Conservation (phyloP, 2,888 invertebrate genomes). For the Parnassius glacialis region DNA sequence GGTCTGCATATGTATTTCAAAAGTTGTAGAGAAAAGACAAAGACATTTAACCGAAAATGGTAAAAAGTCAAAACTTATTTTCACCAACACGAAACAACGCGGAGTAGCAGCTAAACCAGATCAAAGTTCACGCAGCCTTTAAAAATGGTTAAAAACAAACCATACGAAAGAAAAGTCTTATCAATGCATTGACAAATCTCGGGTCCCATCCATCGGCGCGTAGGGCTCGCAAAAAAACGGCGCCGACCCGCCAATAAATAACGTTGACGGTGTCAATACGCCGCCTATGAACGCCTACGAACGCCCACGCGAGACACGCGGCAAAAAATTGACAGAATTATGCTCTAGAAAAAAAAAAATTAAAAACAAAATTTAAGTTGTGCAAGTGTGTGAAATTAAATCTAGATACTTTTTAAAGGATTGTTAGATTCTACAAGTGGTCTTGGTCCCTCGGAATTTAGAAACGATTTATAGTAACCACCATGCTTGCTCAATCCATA, state of each 20-base stretch:
- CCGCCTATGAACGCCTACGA: constrained; percentile 53
- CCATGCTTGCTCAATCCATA: too few species aligned
- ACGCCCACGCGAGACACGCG: constrained; percentile 14
- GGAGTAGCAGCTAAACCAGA: constrained; percentile 1
- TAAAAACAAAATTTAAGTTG: neutral
- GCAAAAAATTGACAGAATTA: neutral
- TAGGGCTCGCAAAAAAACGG: constrained; percentile 47
- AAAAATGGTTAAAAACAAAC: constrained; percentile 17
- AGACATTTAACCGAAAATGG: too few species aligned
- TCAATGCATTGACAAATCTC: constrained; percentile 35
- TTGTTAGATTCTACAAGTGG: too few species aligned
- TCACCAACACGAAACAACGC: neutral
- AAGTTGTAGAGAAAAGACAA: too few species aligned
- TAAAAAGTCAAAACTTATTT: too few species aligned
- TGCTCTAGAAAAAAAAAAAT: neutral
- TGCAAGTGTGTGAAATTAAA: too few species aligned
- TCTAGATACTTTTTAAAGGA: too few species aligned
- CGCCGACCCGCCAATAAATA: constrained; percentile 69
- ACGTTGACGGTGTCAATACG: constrained; percentile 68
- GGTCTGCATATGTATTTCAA: too few species aligned
- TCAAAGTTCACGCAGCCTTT: constrained; percentile 6
- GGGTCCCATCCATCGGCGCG: constrained; percentile 39
- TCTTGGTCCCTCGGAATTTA: too few species aligned
- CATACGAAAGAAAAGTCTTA: constrained; percentile 29
- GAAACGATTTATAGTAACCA: too few species aligned